phyloP scores from a whole-genome alignment of 1,140 invertebrate species.

The Atopsyche davidsoni region DNA sequence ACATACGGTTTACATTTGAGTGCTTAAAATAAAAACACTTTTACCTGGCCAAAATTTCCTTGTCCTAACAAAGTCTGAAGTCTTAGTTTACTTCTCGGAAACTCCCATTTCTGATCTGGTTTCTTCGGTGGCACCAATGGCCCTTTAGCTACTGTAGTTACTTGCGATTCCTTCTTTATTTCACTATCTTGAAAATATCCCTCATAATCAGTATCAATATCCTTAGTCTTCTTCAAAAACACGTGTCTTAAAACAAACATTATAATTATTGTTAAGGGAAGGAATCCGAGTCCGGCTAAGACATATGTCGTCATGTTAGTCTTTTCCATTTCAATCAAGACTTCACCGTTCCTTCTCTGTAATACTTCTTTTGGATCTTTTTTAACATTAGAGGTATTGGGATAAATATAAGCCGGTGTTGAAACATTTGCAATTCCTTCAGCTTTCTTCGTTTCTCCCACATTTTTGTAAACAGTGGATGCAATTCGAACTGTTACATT shows the following conservation, averaged over 20 bases:
- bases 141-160: slow-evolving; percentile 46
- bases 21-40: slow-evolving; percentile 3
- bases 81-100: slow-evolving; percentile 69
- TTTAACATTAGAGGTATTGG: slow-evolving; percentile 11
- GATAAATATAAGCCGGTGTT: not conserved
- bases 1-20: no score
- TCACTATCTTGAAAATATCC: slow-evolving; percentile 50
- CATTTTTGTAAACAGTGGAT: not conserved
- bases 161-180: slow-evolving; percentile 46
- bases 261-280: slow-evolving; percentile 52
- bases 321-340: slow-evolving; percentile 49
- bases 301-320: slow-evolving; percentile 53
- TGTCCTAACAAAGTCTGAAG: slow-evolving; percentile 73
- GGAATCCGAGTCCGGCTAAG: slow-evolving; percentile 52
- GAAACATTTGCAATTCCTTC: not conserved
- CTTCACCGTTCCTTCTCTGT: slow-evolving; percentile 40
- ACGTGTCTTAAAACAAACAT: slow-evolving; percentile 50
- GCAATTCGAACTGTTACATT: not conserved
- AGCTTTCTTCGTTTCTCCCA: not conserved
- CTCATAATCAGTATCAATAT: slow-evolving; percentile 53
- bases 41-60: slow-evolving; percentile 78
- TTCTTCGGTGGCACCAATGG: slow-evolving; percentile 48
- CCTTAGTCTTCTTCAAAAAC: slow-evolving; percentile 50
- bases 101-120: slow-evolving; percentile 63
- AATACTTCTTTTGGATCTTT: slow-evolving; percentile 15